Conservation (phyloP, 1,140 invertebrate genomes). For the Zaprionus nigranus region DNA sequence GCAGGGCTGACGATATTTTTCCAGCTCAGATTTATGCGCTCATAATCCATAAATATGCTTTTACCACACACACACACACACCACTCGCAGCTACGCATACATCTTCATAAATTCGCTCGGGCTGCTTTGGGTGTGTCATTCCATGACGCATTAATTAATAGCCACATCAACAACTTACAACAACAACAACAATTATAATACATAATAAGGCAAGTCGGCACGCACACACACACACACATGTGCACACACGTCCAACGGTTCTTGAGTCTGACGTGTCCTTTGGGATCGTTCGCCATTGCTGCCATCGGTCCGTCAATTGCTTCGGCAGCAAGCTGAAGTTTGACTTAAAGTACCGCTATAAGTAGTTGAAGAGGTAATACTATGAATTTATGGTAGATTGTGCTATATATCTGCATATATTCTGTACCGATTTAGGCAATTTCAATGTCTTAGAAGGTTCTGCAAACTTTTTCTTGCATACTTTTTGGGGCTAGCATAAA, state of each 20-base stretch:
- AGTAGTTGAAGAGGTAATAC: not conserved
- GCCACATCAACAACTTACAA: constrained; percentile 80
- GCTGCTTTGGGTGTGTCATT: constrained; percentile 70
- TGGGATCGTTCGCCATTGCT: constrained; percentile 46
- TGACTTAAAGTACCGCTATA: constrained; percentile 1
- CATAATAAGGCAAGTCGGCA: constrained; percentile 38
- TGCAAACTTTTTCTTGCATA: not conserved
- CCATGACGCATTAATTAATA: constrained; percentile 80
- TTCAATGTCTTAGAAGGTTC: not conserved
- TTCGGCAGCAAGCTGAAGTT: constrained; percentile 35
- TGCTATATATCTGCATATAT: not conserved
- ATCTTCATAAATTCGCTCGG: constrained; percentile 75
- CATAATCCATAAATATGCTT: constrained; percentile 84
- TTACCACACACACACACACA: constrained; percentile 49
- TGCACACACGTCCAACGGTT: constrained; percentile 27
- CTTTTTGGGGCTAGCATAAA: not conserved
- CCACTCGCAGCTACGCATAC: constrained; percentile 28
- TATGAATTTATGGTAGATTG: not conserved
- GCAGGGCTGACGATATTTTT: constrained; percentile 27
- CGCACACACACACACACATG: not conserved
- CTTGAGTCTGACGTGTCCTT: constrained; percentile 62
- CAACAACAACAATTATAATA: constrained; percentile 49
- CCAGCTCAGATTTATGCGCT: constrained; percentile 76
- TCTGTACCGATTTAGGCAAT: not conserved
- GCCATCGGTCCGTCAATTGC: constrained; percentile 64